Conservation (phyloP, 2,888 invertebrate genomes). For the Drosophila leonis region DNA sequence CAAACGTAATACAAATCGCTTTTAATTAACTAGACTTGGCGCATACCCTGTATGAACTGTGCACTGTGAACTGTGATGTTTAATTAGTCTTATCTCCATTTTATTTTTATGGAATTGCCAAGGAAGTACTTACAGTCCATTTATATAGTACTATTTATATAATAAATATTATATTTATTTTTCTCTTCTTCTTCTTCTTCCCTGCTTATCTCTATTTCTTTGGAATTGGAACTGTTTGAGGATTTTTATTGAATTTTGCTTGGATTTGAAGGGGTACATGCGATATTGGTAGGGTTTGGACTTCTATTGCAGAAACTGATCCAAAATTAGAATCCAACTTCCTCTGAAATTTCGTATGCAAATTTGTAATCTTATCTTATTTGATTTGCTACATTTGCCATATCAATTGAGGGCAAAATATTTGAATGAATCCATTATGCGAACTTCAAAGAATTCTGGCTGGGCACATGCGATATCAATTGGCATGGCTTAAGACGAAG, state of each 20-base stretch:
- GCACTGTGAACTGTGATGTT: too few relatives aligned
- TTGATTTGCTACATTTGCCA: neutral
- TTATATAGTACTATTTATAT: neutral
- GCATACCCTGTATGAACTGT: neutral
- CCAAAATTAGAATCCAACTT: too few relatives aligned
- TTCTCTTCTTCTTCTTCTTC: neutral
- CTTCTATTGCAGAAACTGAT: too few relatives aligned
- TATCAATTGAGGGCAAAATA: neutral
- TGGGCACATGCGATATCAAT: neutral
- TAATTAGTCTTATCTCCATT: neutral
- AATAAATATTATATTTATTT: neutral
- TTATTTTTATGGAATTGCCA: neutral
- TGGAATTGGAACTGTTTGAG: neutral
- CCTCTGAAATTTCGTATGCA: neutral
- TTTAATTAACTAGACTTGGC: neutral
- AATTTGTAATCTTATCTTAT: neutral
- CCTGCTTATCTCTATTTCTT: neutral
- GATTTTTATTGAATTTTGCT: neutral
- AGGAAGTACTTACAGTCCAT: too few relatives aligned
- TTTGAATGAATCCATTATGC: neutral
- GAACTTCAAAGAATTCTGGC: neutral
- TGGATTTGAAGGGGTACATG: neutral
- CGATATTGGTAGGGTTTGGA: neutral
- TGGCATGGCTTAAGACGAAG: neutral
- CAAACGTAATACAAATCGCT: constrained; percentile 1